Evolutionary conservation across 2,888 invertebrate species (phyloP).

Genomic region (Anthrax anthrax): DNA sequence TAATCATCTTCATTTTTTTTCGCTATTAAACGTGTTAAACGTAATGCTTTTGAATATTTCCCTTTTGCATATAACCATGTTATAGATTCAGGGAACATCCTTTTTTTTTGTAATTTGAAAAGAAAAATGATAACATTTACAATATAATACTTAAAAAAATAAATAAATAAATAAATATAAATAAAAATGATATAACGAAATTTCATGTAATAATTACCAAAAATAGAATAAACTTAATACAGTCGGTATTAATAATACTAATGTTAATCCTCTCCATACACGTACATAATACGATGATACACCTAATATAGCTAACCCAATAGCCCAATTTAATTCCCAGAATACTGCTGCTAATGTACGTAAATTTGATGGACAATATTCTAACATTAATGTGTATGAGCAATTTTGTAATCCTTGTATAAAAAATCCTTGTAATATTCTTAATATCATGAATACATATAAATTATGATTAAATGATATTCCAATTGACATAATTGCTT

Average conservation of each 20-base stretch:
- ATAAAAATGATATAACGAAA: too few relatives aligned
- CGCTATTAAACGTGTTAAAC: conserved; percentile 23
- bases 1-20: conserved; percentile 19
- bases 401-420: conserved; percentile 38
- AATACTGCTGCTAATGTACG: conserved; percentile 36
- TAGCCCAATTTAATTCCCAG: conserved; percentile 36
- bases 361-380: conserved; percentile 34
- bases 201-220: too few relatives aligned
- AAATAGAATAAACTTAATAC: conserved; percentile 32
- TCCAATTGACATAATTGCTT: conserved; percentile 22
- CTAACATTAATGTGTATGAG: conserved; percentile 37
- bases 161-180: not conserved
- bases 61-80: conserved; percentile 29
- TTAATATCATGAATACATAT: conserved; percentile 27
- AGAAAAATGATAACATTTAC: not conserved
- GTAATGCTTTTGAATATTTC: conserved; percentile 26
- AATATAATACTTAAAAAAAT: not conserved
- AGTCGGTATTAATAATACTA: conserved; percentile 37
- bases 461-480: conserved; percentile 22
- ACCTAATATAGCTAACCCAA: conserved; percentile 34
- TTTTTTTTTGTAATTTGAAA: conserved; percentile 10
- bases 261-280: conserved; percentile 38
- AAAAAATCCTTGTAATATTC: conserved; percentile 34
- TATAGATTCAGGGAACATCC: conserved; percentile 34
- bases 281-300: conserved; percentile 34